A percentile compares a stretch with the other conserved stretches of the same genome.
Evolutionary conservation across 2,113 vertebrate species (phyloP).

Genomic region (Camelus dromedarius): DNA sequence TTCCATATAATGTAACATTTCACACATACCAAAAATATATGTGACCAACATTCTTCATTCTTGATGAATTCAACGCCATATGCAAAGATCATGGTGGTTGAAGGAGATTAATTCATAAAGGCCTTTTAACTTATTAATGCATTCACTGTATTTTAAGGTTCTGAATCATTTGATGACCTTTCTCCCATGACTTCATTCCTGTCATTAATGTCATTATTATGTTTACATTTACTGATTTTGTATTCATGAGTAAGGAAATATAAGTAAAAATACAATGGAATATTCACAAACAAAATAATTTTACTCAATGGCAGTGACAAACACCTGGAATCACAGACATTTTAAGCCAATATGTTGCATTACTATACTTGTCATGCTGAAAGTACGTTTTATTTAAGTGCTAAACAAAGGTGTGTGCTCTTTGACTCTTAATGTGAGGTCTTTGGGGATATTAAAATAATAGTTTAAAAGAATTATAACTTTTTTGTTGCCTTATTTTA

Average conservation of each 20-base stretch:
- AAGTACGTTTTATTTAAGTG: not conserved
- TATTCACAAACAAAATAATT: not conserved
- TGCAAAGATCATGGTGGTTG: not conserved
- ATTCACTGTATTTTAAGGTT: not conserved
- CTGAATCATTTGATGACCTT: not conserved
- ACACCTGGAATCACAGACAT: not conserved
- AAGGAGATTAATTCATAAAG: not conserved
- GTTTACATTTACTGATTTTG: not conserved
- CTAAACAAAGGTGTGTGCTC: not conserved
- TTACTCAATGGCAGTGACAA: not conserved
- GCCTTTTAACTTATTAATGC: not conserved
- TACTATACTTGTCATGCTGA: not conserved
- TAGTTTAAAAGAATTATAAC: not conserved
- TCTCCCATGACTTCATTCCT: not conserved
- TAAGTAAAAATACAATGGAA: not conserved
- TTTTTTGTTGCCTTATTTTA: not conserved
- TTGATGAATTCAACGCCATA: not conserved
- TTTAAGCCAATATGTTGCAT: not conserved
- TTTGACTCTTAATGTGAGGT: not conserved
- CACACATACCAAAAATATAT: not conserved
- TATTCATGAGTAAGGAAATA: not conserved
- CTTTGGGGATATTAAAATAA: not conserved
- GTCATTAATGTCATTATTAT: not conserved
- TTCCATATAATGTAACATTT: not conserved
- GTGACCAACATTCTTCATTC: not conserved